phyloP scores from a whole-genome alignment of 1,140 invertebrate species.

The Lepidurus packardi region DNA sequence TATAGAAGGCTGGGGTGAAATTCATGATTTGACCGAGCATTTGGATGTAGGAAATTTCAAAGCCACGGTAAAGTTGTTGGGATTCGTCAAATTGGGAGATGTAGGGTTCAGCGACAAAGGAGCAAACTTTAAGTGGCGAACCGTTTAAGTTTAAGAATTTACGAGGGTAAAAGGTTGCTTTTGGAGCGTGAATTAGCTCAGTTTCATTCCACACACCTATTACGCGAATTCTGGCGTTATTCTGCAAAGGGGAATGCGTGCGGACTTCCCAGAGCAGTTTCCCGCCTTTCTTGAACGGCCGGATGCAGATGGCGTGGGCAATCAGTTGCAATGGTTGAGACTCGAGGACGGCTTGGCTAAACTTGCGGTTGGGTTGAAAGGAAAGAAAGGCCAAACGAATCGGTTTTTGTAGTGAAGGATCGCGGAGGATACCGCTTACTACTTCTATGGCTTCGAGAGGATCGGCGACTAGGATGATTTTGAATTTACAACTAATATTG shows the following conservation, averaged over 20 bases:
- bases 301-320: not conserved
- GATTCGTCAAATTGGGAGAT: not conserved
- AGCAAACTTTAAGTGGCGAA: not conserved
- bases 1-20: conserved; percentile 36
- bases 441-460: not conserved
- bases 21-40: conserved; percentile 33
- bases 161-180: not conserved
- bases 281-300: not conserved
- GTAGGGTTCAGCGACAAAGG: not conserved
- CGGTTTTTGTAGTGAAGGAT: not conserved
- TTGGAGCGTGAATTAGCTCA: not conserved
- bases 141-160: not conserved
- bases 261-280: not conserved
- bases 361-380: not conserved
- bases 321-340: not conserved
- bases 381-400: not conserved
- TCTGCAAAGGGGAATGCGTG: not conserved
- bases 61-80: not conserved
- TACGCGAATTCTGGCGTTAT: not conserved
- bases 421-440: not conserved
- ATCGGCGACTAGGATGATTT: not conserved
- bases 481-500: not conserved
- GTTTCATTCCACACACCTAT: not conserved
- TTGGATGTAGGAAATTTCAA: conserved; percentile 20
- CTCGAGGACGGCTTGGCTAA: not conserved